Evolutionary conservation across 2,113 vertebrate species (phyloP), one percentile per base, ranked within the genome.

Genomic region (Eidolon helvum): DNA sequence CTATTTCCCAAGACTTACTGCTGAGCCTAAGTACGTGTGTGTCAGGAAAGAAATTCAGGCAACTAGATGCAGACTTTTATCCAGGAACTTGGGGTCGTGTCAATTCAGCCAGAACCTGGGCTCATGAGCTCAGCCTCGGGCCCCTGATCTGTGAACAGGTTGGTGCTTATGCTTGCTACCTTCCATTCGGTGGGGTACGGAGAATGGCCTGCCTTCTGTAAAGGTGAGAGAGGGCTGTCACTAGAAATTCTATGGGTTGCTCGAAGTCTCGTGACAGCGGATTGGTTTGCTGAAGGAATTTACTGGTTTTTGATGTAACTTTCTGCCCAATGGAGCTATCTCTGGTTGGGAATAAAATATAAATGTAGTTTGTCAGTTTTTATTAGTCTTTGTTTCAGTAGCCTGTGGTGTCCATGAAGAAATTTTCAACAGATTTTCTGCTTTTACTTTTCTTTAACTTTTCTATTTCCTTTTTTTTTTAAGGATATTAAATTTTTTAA

Each of bases 401-500:
- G 59, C 33, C 80, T 83, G 66, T 33, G 48, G 79, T 61, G 43
- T 77, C n/a, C 7, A 1, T 30, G 40, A 87, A 66, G 61, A 43
- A 85, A 94, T 90, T 96, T 96, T 66, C 57, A 77, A n/a, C 24
- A 35, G 24, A 83, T 71, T 15, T 91, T 55, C 78, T 74, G 66
- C 45, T 89, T 85, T 93, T 95, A 77, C 77, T 90, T 96, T 85
- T 45, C 28, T 43, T 53, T 68, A 87, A 88, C 69, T 92, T 91
- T 83, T n/a, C 16, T 50, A 28, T 61, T 86, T 91, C 61, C 57
- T 68, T 86, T 96, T 97, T 92, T 85, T 63, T 97, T 95, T 82
- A 96, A 93, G 95, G 95, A 84, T 95, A 96, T 77, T 97, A 95
- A 89, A 65, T 26, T 48, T 88, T 95, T 90, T 77, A 82, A 79